phyloP scores from a whole-genome alignment of 2,113 vertebrate species.

The Todiramphus saurophagus region DNA sequence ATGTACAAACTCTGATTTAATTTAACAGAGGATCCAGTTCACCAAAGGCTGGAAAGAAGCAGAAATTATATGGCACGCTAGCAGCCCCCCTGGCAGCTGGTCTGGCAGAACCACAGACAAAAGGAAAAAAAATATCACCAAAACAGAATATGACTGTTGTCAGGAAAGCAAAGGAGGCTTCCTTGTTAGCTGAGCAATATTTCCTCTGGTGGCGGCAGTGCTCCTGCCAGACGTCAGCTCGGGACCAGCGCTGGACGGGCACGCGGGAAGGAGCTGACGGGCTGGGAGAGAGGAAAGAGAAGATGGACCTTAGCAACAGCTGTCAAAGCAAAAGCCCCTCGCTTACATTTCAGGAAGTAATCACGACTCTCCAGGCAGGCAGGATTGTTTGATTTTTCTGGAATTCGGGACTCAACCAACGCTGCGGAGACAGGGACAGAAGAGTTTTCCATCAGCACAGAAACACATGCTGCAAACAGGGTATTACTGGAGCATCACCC shows the following conservation, averaged over 20 bases:
- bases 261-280: not conserved
- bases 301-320: constrained; percentile 3
- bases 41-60: not conserved
- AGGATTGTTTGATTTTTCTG: constrained; percentile 56
- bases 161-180: constrained; percentile 3
- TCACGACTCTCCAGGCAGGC: constrained; percentile 69
- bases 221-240: not conserved
- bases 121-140: not conserved
- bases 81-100: not conserved
- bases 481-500: not conserved
- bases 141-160: not conserved
- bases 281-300: not conserved
- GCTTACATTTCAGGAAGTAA: constrained; percentile 81
- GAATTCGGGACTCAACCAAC: not conserved
- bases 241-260: rapidly evolving
- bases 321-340: not conserved
- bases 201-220: not conserved
- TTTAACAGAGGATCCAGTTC: not conserved
- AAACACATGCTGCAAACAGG: not conserved
- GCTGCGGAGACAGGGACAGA: constrained; percentile 22
- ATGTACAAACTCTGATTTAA: not conserved
- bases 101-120: not conserved
- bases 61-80: not conserved
- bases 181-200: not conserved
- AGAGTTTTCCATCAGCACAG: not conserved